Evolutionary conservation across 2,888 invertebrate species (phyloP).

Genomic region (Sycophila texana): DNA sequence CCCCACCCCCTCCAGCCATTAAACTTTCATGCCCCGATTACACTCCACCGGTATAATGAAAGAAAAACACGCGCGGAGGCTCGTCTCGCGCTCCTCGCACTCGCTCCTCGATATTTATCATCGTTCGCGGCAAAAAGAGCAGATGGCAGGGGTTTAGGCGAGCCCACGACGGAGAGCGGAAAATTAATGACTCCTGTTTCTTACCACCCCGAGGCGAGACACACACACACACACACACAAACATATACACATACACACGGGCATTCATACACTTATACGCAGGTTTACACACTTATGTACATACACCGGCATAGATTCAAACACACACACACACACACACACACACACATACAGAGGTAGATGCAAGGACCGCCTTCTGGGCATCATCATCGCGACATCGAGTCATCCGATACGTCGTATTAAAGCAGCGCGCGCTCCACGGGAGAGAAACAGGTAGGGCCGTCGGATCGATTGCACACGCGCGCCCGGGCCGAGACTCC

Average conservation of each 20-base stretch:
- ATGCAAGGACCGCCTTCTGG: slow-evolving; percentile 1
- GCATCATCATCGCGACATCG: slow-evolving; percentile 54
- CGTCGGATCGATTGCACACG: slow-evolving; percentile 52
- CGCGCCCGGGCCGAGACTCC: slow-evolving; percentile 38
- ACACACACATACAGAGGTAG: too few relatives aligned
- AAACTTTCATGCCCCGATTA: not conserved
- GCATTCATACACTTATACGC: too few relatives aligned
- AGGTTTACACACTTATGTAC: too few relatives aligned
- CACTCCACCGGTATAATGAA: not conserved
- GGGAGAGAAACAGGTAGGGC: not conserved
- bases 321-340: too few relatives aligned
- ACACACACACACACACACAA: too few relatives aligned
- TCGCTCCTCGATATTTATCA: not conserved
- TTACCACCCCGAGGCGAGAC: not conserved
- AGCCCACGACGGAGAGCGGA: not conserved
- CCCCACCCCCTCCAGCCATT: not conserved
- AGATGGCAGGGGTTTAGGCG: too few relatives aligned
- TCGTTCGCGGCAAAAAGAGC: not conserved
- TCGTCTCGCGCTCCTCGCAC: not conserved
- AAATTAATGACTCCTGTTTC: not conserved
- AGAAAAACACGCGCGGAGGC: not conserved
- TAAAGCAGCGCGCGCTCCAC: slow-evolving; percentile 50
- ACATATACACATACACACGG: too few relatives aligned
- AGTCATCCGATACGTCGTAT: slow-evolving; percentile 61
- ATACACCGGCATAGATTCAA: too few relatives aligned